These are phyloP conservation scores for Probaryconus sp. DNA, from an alignment of 1,140 invertebrate species.

Conservation along the genomic window DNA sequence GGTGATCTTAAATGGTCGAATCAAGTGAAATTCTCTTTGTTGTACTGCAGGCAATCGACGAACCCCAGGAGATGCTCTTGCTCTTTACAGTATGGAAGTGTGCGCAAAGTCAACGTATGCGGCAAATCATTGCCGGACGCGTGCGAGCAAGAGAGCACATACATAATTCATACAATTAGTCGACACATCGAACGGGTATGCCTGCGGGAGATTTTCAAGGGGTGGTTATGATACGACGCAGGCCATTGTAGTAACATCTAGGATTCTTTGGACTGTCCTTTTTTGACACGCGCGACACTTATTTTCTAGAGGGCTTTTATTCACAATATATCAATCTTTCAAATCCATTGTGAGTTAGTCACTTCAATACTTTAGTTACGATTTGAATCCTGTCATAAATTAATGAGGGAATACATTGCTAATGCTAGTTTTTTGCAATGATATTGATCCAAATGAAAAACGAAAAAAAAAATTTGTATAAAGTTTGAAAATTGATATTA, in stretches of 20 bases:
- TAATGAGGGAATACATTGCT: too few species aligned
- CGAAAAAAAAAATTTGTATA: too few species aligned
- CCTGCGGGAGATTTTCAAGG: constrained; percentile 54
- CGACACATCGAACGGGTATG: constrained; percentile 61
- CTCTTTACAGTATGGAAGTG: constrained; percentile 46
- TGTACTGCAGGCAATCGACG: constrained; percentile 46
- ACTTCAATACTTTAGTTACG: too few species aligned
- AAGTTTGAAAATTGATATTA: too few species aligned
- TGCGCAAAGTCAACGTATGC: constrained; percentile 57
- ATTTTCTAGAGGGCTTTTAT: constrained; percentile 43
- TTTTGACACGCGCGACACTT: constrained; percentile 54
- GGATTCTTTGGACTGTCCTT: constrained; percentile 37
- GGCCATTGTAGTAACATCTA: constrained; percentile 40
- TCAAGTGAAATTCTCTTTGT: constrained; percentile 60
- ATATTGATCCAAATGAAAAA: too few species aligned
- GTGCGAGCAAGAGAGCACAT: constrained; percentile 63
- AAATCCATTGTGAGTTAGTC: constrained; percentile 31
- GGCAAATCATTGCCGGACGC: constrained; percentile 59
- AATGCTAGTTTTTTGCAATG: too few species aligned
- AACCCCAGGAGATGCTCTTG: constrained; percentile 42
- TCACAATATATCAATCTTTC: constrained; percentile 32
- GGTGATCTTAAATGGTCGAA: constrained; percentile 57
- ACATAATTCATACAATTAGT: constrained; percentile 66
- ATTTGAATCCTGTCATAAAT: too few species aligned
- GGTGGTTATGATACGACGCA: constrained; percentile 57